Evolutionary conservation across 53 echinoderm and acorn worm species (phyloP), one percentile per base, ranked within the genome.

Genomic region (Hippasteria phrygiana): DNA sequence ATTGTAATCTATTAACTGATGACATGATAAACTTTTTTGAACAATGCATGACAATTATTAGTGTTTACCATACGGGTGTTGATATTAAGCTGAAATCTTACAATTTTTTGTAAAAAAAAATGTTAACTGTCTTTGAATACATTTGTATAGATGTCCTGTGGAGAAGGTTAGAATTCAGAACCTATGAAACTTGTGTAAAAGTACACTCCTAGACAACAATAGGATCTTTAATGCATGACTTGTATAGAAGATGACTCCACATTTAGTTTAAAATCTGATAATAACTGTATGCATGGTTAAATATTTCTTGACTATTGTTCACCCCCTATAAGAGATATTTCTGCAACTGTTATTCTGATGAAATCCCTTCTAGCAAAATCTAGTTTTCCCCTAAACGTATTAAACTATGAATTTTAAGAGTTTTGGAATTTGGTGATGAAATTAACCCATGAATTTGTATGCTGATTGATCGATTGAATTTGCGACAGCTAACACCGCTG

Each of bases 81-180:
- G 85, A 85, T 69, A 85, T 69, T 85, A 73, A 92, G 55, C 70
- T 88, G 88, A 88, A 92, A 80, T 79, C 77, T 88, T 76, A 92
- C 74, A 70, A 91, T 87, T 77, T 71, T 71, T 87, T 65, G 66
- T 69, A 88, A 87, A 87, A 70, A 92, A 92, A 88, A 88, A 51
- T 92, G n/a, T n/a, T n/a, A 53, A 92, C 88, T 82, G 88, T 92
- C 83, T 88, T 81, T 88, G 85, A 85, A 85, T 70, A 85, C 85
- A 85, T 85, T 85, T 85, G 85, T 85, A 85, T 85, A 85, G 85
- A 50, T 85, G 85, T 85, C 85, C 85, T 54, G 85, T 85, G 69
- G 53, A 85, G 35, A 85, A 34, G 71, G 20, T 32, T 71, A 28
- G 48, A 35, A n/a, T 62, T 35, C 18, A 13, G 43, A 66, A 40